Conservation (phyloP, 2,888 invertebrate species). For the Philhelius pedissequus region DNA sequence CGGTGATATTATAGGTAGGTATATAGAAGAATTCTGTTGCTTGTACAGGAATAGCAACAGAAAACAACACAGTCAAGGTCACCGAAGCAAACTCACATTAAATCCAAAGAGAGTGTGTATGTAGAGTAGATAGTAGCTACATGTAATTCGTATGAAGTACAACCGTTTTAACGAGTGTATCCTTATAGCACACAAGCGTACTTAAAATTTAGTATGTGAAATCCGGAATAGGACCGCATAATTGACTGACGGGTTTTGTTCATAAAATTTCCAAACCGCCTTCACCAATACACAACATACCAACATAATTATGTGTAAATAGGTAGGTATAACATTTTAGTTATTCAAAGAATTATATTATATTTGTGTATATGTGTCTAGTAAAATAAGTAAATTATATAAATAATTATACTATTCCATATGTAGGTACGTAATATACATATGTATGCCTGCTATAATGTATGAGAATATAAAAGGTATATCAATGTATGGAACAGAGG, state of each 20-base stretch:
- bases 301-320: too few relatives aligned
- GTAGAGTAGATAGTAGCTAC: too few relatives aligned
- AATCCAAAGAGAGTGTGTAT: slow-evolving; percentile 37
- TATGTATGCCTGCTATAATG: not conserved
- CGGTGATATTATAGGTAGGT: not conserved
- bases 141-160: slow-evolving; percentile 52
- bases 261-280: not conserved
- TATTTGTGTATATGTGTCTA: not conserved
- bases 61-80: slow-evolving; percentile 57
- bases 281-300: slow-evolving; percentile 6
- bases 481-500: slow-evolving; percentile 49
- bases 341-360: not conserved
- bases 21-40: slow-evolving; percentile 1
- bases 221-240: slow-evolving; percentile 63
- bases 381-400: not conserved
- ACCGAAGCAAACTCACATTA: slow-evolving; percentile 34
- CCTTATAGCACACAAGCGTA: slow-evolving; percentile 46
- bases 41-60: not conserved
- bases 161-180: slow-evolving; percentile 3
- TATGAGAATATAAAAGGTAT: slow-evolving; percentile 4
- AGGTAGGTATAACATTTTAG: slow-evolving; percentile 15
- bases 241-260: slow-evolving; percentile 15
- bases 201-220: slow-evolving; percentile 65
- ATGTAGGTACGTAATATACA: too few relatives aligned
- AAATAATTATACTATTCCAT: not conserved